These are phyloP conservation scores for Chondrosia reniformis DNA, from an alignment of 37 sponge, comb jelly and placozoan genomes.

Conservation along the genomic window DNA sequence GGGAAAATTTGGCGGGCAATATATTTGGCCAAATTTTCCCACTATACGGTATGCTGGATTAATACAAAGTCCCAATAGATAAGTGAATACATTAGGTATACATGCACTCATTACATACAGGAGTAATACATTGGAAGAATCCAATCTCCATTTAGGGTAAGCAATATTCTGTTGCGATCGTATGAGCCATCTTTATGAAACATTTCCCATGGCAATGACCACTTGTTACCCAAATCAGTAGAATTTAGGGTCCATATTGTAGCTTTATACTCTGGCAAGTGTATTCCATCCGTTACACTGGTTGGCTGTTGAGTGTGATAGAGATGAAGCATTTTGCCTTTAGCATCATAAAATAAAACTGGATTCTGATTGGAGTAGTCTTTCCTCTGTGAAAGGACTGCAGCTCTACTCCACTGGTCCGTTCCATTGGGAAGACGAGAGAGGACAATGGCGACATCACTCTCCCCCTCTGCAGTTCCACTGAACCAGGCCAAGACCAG, in stretches of 20 bases:
- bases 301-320: slow-evolving; percentile 70
- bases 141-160: slow-evolving; percentile 28
- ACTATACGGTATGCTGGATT: too few species aligned
- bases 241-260: slow-evolving; percentile 37
- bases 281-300: not conserved
- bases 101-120: too few species aligned
- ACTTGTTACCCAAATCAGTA: slow-evolving; percentile 43
- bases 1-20: too few species aligned
- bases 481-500: slow-evolving; percentile 60
- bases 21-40: too few species aligned
- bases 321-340: slow-evolving; percentile 17
- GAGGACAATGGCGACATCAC: slow-evolving; percentile 38
- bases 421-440: slow-evolving; percentile 16
- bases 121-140: slow-evolving; percentile 60
- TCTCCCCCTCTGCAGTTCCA: slow-evolving; percentile 43
- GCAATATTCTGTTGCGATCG: slow-evolving; percentile 63
- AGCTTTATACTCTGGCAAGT: slow-evolving; percentile 13
- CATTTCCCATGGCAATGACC: slow-evolving; percentile 34
- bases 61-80: too few species aligned
- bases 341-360: slow-evolving; percentile 42
- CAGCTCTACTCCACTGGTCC: slow-evolving; percentile 37
- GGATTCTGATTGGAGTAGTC: slow-evolving; percentile 74
- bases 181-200: slow-evolving; percentile 46
- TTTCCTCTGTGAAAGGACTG: slow-evolving; percentile 37
- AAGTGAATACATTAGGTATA: too few species aligned